Evolutionary conservation across 2,888 invertebrate genomes (phyloP).

Genomic region (Eupelmus urozonus): DNA sequence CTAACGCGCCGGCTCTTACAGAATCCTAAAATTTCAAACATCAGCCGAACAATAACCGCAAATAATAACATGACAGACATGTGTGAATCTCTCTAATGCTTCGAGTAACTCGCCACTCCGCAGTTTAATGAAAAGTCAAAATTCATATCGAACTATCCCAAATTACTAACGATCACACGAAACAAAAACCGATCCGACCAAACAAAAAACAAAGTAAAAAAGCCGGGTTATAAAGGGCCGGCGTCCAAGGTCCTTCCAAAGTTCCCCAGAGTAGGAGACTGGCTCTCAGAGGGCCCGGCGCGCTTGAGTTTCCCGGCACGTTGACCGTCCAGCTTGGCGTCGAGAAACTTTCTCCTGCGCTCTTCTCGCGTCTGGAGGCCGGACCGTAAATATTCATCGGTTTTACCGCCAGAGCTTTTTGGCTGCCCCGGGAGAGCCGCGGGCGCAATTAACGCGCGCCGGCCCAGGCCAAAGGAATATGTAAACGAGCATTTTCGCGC

Average conservation of each 20-base stretch:
- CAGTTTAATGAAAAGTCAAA: constrained; percentile 3
- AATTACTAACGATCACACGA: too few species aligned
- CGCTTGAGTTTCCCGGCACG: constrained; percentile 48
- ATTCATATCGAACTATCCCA: constrained; percentile 28
- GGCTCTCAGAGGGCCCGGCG: constrained; percentile 2
- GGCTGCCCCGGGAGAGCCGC: neutral
- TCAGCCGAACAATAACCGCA: too few species aligned
- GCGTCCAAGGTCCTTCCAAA: neutral
- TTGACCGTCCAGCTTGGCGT: constrained; percentile 19
- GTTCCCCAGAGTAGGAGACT: neutral
- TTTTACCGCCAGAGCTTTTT: constrained; percentile 11
- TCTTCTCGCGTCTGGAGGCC: neutral
- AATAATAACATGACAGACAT: too few species aligned
- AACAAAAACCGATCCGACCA: neutral
- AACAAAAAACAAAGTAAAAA: neutral
- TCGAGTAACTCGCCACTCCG: neutral
- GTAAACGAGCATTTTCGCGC: constrained; percentile 31
- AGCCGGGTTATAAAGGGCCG: too few species aligned
- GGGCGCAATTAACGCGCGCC: constrained; percentile 31
- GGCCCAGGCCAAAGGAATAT: constrained; percentile 31
- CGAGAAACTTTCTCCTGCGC: constrained; percentile 19
- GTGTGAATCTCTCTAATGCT: neutral
- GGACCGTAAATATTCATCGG: constrained; percentile 61
- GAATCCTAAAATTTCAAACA: too few species aligned
- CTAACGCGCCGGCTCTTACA: too few species aligned